phyloP scores from a whole-genome alignment of 2,113 vertebrate species.

The Oxyura jamaicensis region DNA sequence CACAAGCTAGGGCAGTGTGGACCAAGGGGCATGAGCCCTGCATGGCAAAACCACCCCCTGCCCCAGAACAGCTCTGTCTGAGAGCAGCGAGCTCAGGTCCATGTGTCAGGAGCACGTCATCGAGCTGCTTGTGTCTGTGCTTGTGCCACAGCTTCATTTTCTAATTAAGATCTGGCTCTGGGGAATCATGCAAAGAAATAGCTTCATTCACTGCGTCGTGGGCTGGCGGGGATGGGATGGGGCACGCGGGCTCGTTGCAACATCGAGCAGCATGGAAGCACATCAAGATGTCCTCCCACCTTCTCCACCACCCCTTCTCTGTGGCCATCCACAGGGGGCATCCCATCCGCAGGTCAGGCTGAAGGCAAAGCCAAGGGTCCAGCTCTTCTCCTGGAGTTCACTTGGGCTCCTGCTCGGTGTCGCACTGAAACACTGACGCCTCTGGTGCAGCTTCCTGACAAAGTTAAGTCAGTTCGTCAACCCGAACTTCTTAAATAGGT shows the following conservation, averaged over 20 bases:
- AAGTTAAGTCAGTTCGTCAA: background rate
- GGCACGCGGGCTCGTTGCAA: background rate
- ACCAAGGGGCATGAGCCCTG: accelerated
- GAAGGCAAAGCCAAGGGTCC: background rate
- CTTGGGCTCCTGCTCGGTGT: background rate
- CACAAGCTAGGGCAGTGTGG: accelerated
- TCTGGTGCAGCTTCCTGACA: background rate
- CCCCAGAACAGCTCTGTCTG: accelerated
- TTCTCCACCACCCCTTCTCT: background rate
- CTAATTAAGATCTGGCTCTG: background rate
- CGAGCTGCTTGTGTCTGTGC: background rate
- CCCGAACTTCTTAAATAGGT: background rate
- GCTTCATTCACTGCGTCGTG: background rate
- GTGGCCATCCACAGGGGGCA: no score
- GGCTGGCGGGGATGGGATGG: background rate
- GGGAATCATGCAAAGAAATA: background rate
- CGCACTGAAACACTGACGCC: background rate
- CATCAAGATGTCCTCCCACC: background rate
- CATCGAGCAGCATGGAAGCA: background rate
- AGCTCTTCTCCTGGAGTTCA: background rate
- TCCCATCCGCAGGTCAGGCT: no score
- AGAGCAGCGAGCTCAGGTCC: background rate
- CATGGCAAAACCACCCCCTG: background rate
- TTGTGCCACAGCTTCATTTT: background rate
- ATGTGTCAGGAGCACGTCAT: background rate